A percentile compares a stretch with the other conserved stretches of the same genome.
Evolutionary conservation across 2,888 invertebrate species (phyloP).

Genomic region (Microdon myrmicae): DNA sequence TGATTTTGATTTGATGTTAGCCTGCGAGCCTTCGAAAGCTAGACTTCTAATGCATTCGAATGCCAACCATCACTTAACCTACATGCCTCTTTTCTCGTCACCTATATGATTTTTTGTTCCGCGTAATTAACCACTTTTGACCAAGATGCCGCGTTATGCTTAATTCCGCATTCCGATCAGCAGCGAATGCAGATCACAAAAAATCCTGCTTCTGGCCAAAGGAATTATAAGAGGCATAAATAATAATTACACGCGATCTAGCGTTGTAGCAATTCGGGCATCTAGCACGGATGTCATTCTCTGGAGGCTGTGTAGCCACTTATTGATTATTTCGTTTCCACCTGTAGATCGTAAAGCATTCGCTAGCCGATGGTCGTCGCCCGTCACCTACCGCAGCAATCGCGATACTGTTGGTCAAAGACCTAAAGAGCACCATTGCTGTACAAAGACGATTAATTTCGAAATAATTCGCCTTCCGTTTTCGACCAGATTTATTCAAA

Average conservation of each 20-base stretch:
- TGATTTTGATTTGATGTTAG: too few relatives aligned
- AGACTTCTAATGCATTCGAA: too few relatives aligned
- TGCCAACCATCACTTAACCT: too few relatives aligned
- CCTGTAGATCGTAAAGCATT: conserved; percentile 26
- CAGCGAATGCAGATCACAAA: too few relatives aligned
- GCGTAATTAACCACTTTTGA: too few relatives aligned
- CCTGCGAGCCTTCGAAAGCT: too few relatives aligned
- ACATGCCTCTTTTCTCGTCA: too few relatives aligned
- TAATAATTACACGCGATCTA: conserved; percentile 43
- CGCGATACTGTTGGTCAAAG: conserved; percentile 33
- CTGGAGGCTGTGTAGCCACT: conserved; percentile 34
- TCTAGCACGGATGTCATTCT: conserved; percentile 44
- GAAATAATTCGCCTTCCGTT: conserved; percentile 37
- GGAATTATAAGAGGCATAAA: conserved; percentile 27
- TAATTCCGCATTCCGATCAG: too few relatives aligned
- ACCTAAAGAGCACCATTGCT: conserved; percentile 2
- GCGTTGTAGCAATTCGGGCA: too few relatives aligned
- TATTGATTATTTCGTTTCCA: conserved; percentile 46
- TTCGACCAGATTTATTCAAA: conserved; percentile 44
- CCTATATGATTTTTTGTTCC: too few relatives aligned
- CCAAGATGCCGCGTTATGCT: too few relatives aligned
- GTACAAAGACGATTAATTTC: conserved; percentile 38
- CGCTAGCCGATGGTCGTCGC: conserved; percentile 6
- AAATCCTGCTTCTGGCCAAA: conserved; percentile 13
- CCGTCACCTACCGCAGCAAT: conserved; percentile 46